These are phyloP conservation scores for Allygus modestus DNA, from an alignment of 2,888 invertebrate genomes.

Conservation along the genomic window DNA sequence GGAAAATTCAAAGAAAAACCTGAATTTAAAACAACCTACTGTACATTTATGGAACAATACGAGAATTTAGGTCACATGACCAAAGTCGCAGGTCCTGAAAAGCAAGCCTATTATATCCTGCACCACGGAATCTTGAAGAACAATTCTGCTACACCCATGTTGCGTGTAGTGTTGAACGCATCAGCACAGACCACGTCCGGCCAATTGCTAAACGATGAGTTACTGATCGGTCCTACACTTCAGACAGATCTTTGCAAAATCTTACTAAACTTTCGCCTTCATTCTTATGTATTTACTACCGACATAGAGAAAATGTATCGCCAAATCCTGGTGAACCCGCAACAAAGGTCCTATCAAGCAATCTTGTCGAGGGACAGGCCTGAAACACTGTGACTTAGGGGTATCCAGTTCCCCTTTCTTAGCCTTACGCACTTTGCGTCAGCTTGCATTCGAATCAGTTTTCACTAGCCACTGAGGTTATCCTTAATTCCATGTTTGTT, in stretches of 20 bases:
- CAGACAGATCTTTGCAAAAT: constrained; percentile 57
- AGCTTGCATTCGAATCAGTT: constrained; percentile 64
- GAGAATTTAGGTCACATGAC: no score
- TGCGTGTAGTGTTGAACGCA: background rate
- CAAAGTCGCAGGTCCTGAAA: no score
- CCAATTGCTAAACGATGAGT: background rate
- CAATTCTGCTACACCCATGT: no score
- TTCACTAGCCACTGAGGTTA: constrained; percentile 63
- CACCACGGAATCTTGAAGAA: no score
- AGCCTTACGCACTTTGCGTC: constrained; percentile 51
- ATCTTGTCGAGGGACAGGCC: constrained; percentile 23
- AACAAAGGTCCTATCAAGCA: constrained; percentile 10
- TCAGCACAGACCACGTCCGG: background rate
- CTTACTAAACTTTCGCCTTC: constrained; percentile 17
- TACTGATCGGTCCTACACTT: constrained; percentile 30
- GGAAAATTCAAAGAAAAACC: no score
- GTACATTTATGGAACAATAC: no score
- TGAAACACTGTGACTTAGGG: constrained; percentile 55
- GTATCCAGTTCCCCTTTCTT: constrained; percentile 58
- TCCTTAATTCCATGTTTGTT: constrained; percentile 68
- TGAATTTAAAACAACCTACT: no score
- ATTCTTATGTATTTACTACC: background rate
- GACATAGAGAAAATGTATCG: constrained; percentile 45
- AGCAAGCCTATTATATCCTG: no score
- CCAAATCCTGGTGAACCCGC: constrained; percentile 7